Base-by-base conservation (phyloP, 1,140 invertebrate genomes). In the Hyles euphorbiae region DNA sequence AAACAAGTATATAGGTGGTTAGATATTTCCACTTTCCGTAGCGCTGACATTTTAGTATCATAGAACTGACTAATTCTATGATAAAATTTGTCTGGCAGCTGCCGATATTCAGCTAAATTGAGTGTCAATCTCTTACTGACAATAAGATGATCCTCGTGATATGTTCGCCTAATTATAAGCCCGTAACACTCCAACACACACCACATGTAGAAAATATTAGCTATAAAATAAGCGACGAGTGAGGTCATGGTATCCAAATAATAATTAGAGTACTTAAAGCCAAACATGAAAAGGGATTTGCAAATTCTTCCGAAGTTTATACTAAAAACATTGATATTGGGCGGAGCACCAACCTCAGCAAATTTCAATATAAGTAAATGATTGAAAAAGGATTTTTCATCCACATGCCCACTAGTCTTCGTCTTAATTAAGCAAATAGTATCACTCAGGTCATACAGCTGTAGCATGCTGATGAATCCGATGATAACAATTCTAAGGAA, bases 401-500 rank as follows among this genome's bases (percentile, higher is more conserved):
- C 8, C 8, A 40, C 36, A 5, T 40, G 4, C 5, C 36, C 36
- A 5, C 5, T 40, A 5, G 5, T 5, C 36, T 5, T 40, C 4
- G 4, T 40, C 36, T 5, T 40, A 8, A 40, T 40, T 8, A 40
- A 40, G 36, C 36, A 40, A 5, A 74, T 53, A 0, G 63, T 63
- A 36, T 77, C 68, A 3, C 40, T 40, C 0, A 74, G 0, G 1
- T 58, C 57, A 10, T 63, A 53, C 11, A 69, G 58, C 12, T 71
- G 54, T 0, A 67, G 10, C 53, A 72, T 65, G 3, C 63, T 61
- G 4, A 64, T 32, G 3, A 72, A 50, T 5, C 67, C 61, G 6
- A 75, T 32, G 3, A 70, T 34, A 10, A 32, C 47, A 6, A 72
- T 69, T 33, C 72, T 67, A 7, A 76, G 45, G 34, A 72, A 69